phyloP scores from a whole-genome alignment of 2,797 vertebrate genomes.

The Argentina silus region DNA sequence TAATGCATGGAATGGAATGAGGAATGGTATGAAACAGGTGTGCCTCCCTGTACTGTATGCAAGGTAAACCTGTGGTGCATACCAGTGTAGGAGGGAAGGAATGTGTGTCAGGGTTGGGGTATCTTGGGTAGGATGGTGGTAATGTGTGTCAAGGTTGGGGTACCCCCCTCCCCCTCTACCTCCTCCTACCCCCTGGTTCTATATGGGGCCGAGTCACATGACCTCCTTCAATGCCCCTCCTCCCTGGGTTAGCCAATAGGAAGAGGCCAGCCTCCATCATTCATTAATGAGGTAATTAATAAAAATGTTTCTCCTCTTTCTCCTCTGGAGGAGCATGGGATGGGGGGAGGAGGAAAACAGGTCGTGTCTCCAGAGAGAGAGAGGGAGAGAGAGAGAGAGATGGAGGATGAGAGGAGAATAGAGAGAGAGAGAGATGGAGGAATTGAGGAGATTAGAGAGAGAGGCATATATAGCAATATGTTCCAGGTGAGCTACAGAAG shows the following conservation, averaged over 20 bases:
- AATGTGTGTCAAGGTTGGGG: constrained; percentile 70
- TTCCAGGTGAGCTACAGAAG: no score
- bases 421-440: neutral
- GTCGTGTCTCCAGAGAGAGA: neutral
- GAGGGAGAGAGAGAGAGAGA: neutral
- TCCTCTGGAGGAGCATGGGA: neutral
- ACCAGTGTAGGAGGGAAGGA: constrained; percentile 14
- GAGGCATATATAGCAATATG: neutral
- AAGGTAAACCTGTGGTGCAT: constrained; percentile 14
- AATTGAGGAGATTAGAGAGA: neutral
- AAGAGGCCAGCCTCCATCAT: no score
- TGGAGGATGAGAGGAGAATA: neutral
- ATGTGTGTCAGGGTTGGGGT: constrained; percentile 69
- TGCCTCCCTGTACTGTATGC: constrained; percentile 10
- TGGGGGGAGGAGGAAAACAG: neutral
- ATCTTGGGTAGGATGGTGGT: constrained; percentile 9
- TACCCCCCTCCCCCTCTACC: constrained; percentile 2
- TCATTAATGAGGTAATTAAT: no score
- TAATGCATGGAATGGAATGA: no score
- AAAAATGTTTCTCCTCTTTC: no score
- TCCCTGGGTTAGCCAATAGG: no score
- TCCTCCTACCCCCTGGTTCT: no score
- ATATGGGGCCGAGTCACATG: no score
- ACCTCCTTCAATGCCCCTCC: no score
- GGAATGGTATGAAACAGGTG: no score